Evolutionary conservation across 2,113 vertebrate species (phyloP), one percentile per base, ranked within the genome.

Genomic region (Lepus americanus): DNA sequence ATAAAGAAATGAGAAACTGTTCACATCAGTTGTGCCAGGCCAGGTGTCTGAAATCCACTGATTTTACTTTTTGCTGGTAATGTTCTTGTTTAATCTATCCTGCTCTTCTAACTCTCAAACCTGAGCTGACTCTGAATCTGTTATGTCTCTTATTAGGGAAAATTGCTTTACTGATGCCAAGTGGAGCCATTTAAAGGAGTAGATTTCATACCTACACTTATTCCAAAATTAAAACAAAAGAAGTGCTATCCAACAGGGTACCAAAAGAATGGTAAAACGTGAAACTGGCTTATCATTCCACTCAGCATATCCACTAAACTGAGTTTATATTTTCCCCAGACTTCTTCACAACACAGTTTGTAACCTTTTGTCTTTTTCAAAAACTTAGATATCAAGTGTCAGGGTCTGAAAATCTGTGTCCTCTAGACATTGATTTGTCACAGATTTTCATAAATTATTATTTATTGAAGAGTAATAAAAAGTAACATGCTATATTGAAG

Each of bases 231-330:
- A 63, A 73, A 25, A 83, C 59, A 74, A 96, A 76, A 93, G 33
- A 89, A 59, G 39, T 49, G 25, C 29, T 82, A 66, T 13, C 67
- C 0, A 84, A 81, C 66, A 69, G 61, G 77, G 63, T 70, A 90
- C 85, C 66, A 70, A 97, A 88, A 84, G 59, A 97, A 94, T 91
- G 95, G 93, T 94, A 97, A 97, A 55, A 87, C 92, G 11, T 95
- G 88, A 98, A 83, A 77, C 95, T 73, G 80, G 3, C 61, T 76
- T 25, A 73, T 78, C 86, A 39, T 91, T 87, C 81, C 19, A 51
- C 67, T 76, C 44, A 44, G 44, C 44, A 94, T 82, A 97, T 96
- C 81, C 96, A 86, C 70, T 92, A 88, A 92, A 3, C 14, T 96
- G 87, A 77, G 36, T 25, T 90, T 94, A 70, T 27, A 22, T 88